Evolutionary conservation across 1,140 invertebrate genomes (phyloP), one percentile per base, ranked within the genome.

Genomic region (Pinna nobilis): DNA sequence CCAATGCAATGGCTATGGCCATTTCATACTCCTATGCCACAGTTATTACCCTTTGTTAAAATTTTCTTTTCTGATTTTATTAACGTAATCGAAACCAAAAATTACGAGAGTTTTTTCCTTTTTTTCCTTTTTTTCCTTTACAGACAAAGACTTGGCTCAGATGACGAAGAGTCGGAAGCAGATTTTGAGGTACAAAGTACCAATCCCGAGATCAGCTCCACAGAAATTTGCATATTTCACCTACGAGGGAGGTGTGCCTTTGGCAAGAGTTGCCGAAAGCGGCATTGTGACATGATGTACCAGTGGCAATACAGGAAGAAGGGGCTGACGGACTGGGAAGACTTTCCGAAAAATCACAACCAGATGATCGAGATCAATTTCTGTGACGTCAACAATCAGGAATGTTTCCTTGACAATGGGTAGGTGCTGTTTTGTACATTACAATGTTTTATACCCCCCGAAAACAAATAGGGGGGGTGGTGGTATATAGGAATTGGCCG

Each of bases 181-280:
- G 59, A 63, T 1, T 32, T 28, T 23, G 25, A n/a, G 4, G 28
- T 37, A 23, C 11, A 15, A 13, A 63, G 25, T 44, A 9, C 28
- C 30, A 30, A 32, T 32, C 9, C 39, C 25, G 59, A 63, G 28
- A 25, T 28, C 25, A 15, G n/a, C 20, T 25, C 39, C 20, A 35
- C 59, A 25, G 61, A 77, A 18, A 77, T 77, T 23, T 77, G 75
- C 60, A 72, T 73, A 3, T 73, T 68, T 33, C 60, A 73, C 50
- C 65, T 77, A 15, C 32, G 70, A 35, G 70, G 70, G 5, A 63
- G 47, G 7, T 77, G 75, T 74, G 61, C 35, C 13, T 77, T 68
- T 44, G 75, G 70, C 2, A 39, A 65, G 20, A 57, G 51, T 18
- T 77, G 75, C 41, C 53, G 60, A 20, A 64, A 65, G 35, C 60